Base-by-base conservation (phyloP, 2,113 vertebrate genomes). In the Ailurus styani region DNA sequence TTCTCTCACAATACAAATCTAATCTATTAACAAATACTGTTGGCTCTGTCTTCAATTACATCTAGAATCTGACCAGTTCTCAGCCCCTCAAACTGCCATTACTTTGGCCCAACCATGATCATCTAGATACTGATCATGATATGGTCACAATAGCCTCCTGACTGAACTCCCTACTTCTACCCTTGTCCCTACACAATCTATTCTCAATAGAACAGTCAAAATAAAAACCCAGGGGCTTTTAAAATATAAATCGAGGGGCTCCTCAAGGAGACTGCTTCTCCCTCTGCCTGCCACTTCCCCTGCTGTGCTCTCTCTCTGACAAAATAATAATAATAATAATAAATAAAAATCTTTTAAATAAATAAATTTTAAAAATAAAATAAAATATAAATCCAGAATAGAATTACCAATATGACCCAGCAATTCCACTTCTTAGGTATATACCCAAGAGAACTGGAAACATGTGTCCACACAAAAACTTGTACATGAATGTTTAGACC, bases 211-310 rank as follows among this genome's bases (percentile, higher is more conserved):
- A 96, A 81, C 18, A 70, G 64, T 21, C 42, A 90, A 91, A 96
- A 91, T 75, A 60, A 11, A 60, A 27, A 60, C 27, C 57, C 57
- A 60, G 57, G 31, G 95, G 62, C 31, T 87, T 95, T 96, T 42
- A 96, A 93, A 93, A 96, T 95, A 89, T 42, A 96, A 93, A 70
- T 21, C 60, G 55, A 55, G 85, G 31, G 62, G 62, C 62, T 66
- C 62, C 6, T 66, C 62, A 34, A 66, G 62, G 62, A 66, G 62
- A 29, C 62, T 66, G 31, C 31, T 66, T 34, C 62, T 66, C 31
- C 62, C 29, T 66, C 62, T 66, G 31, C 62, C 31, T 34, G 62
- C 31, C 14, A 66, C 62, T 34, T 31, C 62, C 62, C 14, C 31
- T 17, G 62, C 62, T 66, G 62, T 66, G 62, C 14, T 66, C 12